These are phyloP conservation scores for Pteronotus mesoamericanus DNA, from an alignment of 2,797 vertebrate species.

Conservation along the genomic window DNA sequence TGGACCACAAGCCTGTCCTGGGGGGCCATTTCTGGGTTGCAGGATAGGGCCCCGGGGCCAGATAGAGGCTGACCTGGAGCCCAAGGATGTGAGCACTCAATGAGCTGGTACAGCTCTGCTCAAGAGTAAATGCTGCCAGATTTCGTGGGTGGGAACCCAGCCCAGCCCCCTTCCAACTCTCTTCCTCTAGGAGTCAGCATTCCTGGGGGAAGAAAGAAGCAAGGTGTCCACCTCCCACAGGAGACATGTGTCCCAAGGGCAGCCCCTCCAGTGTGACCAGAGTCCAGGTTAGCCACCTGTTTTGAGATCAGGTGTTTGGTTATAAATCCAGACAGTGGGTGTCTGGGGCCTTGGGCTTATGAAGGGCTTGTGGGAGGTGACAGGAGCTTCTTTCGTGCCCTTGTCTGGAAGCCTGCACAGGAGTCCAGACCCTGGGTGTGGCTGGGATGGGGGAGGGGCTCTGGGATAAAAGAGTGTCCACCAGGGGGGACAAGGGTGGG, in stretches of 20 bases:
- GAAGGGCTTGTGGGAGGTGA: neutral
- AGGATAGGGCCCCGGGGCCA: neutral
- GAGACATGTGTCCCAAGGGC: neutral
- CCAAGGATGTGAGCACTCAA: neutral
- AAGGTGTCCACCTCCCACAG: accelerated
- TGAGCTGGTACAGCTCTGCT: accelerated
- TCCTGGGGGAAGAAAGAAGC: neutral
- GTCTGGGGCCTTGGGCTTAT: neutral
- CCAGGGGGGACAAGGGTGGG: accelerated
- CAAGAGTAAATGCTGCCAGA: neutral
- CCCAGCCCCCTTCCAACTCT: accelerated
- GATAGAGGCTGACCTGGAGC: accelerated
- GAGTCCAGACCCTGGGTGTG: neutral
- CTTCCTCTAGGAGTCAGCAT: neutral
- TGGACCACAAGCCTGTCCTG: neutral
- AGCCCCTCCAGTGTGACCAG: accelerated
- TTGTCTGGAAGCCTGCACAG: neutral
- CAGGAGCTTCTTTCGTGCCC: neutral
- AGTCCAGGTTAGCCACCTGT: accelerated
- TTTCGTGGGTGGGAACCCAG: neutral
- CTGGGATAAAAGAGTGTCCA: neutral
- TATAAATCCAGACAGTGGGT: neutral
- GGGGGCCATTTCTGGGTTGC: neutral
- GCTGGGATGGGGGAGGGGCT: too few relatives aligned
- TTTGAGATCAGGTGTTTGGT: neutral